These are phyloP conservation scores for Epinephelus fuscoguttatus DNA, from an alignment of 2,113 vertebrate species.

Conservation along the genomic window DNA sequence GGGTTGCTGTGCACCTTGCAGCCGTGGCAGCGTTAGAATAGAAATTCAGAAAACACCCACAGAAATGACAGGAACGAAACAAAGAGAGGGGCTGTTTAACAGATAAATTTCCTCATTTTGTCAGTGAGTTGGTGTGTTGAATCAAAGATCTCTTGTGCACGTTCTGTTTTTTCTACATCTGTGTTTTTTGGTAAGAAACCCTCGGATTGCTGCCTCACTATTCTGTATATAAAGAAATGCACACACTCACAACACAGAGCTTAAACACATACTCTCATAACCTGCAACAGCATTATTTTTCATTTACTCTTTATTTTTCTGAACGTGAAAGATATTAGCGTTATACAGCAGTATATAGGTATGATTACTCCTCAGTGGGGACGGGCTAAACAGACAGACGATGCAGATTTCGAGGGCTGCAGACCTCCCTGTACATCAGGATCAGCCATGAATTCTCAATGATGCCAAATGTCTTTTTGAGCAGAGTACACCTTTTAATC, in stretches of 20 bases:
- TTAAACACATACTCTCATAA: constrained; percentile 64
- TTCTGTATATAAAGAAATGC: constrained; percentile 77
- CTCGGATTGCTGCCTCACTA: constrained; percentile 76
- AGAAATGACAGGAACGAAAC: neutral
- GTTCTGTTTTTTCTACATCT: constrained; percentile 67
- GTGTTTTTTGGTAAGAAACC: constrained; percentile 66
- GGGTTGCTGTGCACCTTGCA: neutral
- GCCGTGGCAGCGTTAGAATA: neutral
- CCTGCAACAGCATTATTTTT: constrained; percentile 58
- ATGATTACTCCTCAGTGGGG: constrained; percentile 57
- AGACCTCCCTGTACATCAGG: constrained; percentile 62
- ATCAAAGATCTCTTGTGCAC: constrained; percentile 70
- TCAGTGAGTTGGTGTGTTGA: constrained; percentile 53
- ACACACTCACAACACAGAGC: constrained; percentile 56
- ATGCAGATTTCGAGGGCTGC: constrained; percentile 50
- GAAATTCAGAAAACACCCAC: neutral
- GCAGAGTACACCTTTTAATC: constrained; percentile 62
- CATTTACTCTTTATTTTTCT: constrained; percentile 66
- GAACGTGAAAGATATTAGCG: constrained; percentile 70
- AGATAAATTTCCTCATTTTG: constrained; percentile 29
- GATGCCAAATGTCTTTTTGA: constrained; percentile 81
- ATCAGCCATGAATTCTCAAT: constrained; percentile 69
- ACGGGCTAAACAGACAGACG: constrained; percentile 40
- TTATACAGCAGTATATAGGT: constrained; percentile 69
- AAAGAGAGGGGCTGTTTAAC: constrained; percentile 23